Evolutionary conservation across 2,797 vertebrate genomes (phyloP).

Genomic region (Echeneis naucrates): DNA sequence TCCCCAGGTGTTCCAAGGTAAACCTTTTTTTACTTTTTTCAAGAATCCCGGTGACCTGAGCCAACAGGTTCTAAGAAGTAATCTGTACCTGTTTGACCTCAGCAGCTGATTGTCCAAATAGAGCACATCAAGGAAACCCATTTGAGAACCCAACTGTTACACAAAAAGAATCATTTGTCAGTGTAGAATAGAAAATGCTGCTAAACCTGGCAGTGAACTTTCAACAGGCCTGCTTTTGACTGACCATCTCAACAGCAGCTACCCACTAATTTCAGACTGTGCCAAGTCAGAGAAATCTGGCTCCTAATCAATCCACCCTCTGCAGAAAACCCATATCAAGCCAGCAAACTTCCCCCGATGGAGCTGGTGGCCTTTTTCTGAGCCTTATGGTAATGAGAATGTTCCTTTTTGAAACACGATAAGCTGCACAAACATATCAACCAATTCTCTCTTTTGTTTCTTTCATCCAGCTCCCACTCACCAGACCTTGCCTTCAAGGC

Average conservation of each 20-base stretch:
- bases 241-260: constrained; percentile 47
- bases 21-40: constrained; percentile 12
- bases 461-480: constrained; percentile 76
- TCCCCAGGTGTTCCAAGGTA: constrained; percentile 20
- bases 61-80: not conserved
- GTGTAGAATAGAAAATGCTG: constrained; percentile 6
- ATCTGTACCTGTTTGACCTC: not conserved
- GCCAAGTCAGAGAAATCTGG: constrained; percentile 52
- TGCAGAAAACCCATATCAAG: constrained; percentile 44
- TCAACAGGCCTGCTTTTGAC: constrained; percentile 44
- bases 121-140: not conserved
- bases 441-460: constrained; percentile 58
- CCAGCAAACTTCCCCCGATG: constrained; percentile 34
- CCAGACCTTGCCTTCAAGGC: constrained; percentile 78
- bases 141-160: not conserved
- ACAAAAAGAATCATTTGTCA: not conserved
- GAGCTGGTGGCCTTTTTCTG: constrained; percentile 47
- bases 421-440: constrained; percentile 69
- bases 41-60: not conserved
- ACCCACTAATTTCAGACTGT: constrained; percentile 50
- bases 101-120: not conserved
- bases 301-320: constrained; percentile 51
- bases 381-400: constrained; percentile 59
- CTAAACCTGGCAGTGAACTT: constrained; percentile 39
- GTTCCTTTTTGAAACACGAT: constrained; percentile 54